Base-by-base conservation (phyloP, 1,140 invertebrate species). In the Scaptomyza graminum region DNA sequence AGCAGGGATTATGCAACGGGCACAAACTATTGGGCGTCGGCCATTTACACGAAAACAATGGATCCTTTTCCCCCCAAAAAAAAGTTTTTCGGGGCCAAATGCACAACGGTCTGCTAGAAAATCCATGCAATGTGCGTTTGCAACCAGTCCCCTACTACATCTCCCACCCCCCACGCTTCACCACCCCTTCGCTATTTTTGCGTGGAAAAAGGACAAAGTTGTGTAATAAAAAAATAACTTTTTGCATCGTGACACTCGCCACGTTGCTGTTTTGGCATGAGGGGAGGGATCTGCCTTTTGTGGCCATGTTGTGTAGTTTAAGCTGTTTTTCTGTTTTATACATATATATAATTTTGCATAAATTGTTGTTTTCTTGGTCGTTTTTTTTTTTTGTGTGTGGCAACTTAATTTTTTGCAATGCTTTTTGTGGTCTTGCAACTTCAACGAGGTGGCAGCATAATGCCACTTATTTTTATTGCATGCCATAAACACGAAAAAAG, bases 41-140 rank as follows among this genome's bases (percentile, higher is more conserved):
- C 82, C 82, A 88, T 87, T 87, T 88, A 72, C 82, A 87, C 74
- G 60, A 82, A 87, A 88, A 85, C 82, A 85, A 85, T 85, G 82
- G 83, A 61, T 70, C 63, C 37, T 7, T 9, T 9, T 9, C 7
- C 31, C 8, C 7, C 31, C 7, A 0, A 22, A 28, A 11, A 9
- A 72, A 81, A 84, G 80, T 47, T 31, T 75, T 66, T 80, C 68
- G 62, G 60, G 47, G 47, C 50, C 31, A 9, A 57, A 57, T 22
- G 55, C 41, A 44, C n/a, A 31, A 7, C 28, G 55, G 55, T 44
- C 39, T 47, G 39, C 74, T 66, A 65, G 69, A 72, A 87, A 87
- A 74, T 82, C 62, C 66, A 72, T 67, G 66, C 72, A 72, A 79
- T 81, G 74, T 87, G 74, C 78, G 56, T 81, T 80, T 44, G 68